A percentile compares a stretch with the other conserved stretches of the same genome.
Conservation (phyloP, 30 jellyfish, hydroid and myxozoan species). For the Hydractinia echinata region DNA sequence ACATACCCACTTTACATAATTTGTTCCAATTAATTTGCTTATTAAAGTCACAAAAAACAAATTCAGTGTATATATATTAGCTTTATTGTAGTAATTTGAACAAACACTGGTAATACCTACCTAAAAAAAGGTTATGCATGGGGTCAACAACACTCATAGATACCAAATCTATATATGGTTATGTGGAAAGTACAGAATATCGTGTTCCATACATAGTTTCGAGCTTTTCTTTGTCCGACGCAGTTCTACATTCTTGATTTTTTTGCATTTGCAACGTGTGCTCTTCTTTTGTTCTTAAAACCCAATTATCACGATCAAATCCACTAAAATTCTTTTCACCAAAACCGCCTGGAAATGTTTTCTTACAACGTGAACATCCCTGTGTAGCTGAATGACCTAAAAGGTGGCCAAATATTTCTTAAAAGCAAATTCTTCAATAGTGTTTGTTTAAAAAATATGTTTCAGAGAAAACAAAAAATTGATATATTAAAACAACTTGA, state of each 20-base stretch:
- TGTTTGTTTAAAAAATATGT: too few species aligned
- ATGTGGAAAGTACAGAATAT: not conserved
- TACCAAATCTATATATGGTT: not conserved
- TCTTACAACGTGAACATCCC: too few species aligned
- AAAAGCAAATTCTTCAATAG: too few species aligned
- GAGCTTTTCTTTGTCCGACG: not conserved
- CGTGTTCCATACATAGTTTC: not conserved
- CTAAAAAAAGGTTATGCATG: slow-evolving; percentile 1
- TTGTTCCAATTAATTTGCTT: too few species aligned
- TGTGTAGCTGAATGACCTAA: too few species aligned
- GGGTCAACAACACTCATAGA: slow-evolving; percentile 5
- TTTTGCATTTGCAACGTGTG: not conserved
- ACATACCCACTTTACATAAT: not conserved
- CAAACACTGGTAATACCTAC: not conserved
- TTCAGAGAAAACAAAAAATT: too few species aligned
- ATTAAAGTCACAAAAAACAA: too few species aligned
- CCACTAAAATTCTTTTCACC: slow-evolving; percentile 3
- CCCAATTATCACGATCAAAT: too few species aligned
- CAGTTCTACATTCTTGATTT: not conserved
- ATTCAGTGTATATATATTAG: too few species aligned
- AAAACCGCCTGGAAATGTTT: slow-evolving; percentile 5
- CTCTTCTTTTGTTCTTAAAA: not conserved
- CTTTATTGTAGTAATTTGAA: too few species aligned
- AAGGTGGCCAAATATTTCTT: too few species aligned
- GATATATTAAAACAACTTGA: too few species aligned